Percentiles rank a stretch among this genome's conserved stretches.
These are phyloP conservation scores for Drosophila fuyamai DNA, from an alignment of 1,140 invertebrate genomes.

Conservation along the genomic window DNA sequence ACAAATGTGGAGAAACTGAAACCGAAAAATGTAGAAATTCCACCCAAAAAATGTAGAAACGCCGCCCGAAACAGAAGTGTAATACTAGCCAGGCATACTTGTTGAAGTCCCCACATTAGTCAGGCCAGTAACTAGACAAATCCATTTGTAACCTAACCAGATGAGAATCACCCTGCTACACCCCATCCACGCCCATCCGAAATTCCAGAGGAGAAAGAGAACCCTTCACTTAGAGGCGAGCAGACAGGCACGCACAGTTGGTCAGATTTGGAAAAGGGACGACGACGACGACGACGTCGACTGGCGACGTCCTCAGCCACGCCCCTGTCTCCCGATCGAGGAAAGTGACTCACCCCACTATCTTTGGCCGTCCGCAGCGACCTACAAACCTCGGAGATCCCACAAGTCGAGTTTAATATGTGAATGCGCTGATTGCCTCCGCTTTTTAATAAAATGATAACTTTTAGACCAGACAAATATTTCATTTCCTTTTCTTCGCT, in stretches of 20 bases:
- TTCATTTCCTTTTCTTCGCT: conserved; percentile 77
- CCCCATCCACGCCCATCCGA: conserved; percentile 27
- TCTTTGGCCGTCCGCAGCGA: conserved; percentile 32
- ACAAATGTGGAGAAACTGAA: conserved; percentile 2
- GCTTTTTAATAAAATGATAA: conserved; percentile 84
- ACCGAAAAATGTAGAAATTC: background rate
- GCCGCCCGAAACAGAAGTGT: conserved; percentile 10
- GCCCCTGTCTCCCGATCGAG: conserved; percentile 76
- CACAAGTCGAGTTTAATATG: conserved; percentile 80
- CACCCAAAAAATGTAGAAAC: background rate
- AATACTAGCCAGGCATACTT: conserved; percentile 12
- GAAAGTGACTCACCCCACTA: conserved; percentile 52
- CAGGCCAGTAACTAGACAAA: conserved; percentile 58
- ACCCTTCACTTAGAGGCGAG: conserved; percentile 35
- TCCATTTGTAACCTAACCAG: conserved; percentile 61
- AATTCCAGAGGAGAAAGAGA: conserved; percentile 23
- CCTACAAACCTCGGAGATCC: conserved; percentile 69
- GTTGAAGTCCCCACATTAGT: conserved; percentile 53
- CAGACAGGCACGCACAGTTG: conserved; percentile 56
- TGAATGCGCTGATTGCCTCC: conserved; percentile 84
- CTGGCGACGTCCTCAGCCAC: conserved; percentile 73
- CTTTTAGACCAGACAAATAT: conserved; percentile 84
- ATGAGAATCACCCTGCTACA: conserved; percentile 42
- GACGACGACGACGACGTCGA: conserved; percentile 29
- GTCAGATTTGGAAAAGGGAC: conserved; percentile 36